Conservation (phyloP, 2,797 vertebrate genomes). For the Borostomias antarcticus region DNA sequence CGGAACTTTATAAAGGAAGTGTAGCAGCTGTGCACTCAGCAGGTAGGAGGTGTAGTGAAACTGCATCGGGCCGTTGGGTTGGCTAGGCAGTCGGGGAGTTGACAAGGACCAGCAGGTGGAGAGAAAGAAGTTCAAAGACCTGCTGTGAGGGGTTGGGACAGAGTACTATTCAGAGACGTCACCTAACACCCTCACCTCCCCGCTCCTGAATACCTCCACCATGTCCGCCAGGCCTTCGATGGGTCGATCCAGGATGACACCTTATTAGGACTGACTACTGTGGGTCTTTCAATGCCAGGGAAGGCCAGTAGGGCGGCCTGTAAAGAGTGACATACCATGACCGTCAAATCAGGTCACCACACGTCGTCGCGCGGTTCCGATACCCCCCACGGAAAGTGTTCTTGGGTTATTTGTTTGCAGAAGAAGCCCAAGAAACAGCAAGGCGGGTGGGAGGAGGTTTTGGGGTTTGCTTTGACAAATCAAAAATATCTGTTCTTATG, state of each 20-base stretch:
- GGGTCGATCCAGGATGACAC: not conserved
- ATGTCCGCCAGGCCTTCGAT: constrained; percentile 23
- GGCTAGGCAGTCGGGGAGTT: constrained; percentile 26
- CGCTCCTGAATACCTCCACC: not conserved
- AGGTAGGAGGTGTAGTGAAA: constrained; percentile 50
- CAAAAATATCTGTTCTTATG: constrained; percentile 27
- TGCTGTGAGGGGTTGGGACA: constrained; percentile 24
- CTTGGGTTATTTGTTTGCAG: constrained; percentile 43
- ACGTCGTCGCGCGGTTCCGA: constrained; percentile 16
- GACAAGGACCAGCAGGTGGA: constrained; percentile 52
- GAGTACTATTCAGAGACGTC: constrained; percentile 30
- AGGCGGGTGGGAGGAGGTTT: not conserved
- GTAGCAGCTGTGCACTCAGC: constrained; percentile 61
- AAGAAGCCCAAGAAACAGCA: constrained; percentile 1
- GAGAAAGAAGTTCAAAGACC: constrained; percentile 20
- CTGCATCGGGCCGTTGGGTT: constrained; percentile 51
- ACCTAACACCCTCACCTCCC: constrained; percentile 27
- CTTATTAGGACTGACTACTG: not conserved
- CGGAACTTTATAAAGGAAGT: constrained; percentile 1
- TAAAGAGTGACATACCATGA: not conserved
- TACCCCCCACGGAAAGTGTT: too few species aligned
- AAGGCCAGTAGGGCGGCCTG: not conserved
- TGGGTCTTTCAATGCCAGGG: not conserved
- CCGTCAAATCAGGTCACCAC: constrained; percentile 13
- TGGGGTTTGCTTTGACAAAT: not conserved